Evolutionary conservation across 2,113 vertebrate genomes (phyloP), one percentile per base, ranked within the genome.

Genomic region (Dromaius novaehollandiae): DNA sequence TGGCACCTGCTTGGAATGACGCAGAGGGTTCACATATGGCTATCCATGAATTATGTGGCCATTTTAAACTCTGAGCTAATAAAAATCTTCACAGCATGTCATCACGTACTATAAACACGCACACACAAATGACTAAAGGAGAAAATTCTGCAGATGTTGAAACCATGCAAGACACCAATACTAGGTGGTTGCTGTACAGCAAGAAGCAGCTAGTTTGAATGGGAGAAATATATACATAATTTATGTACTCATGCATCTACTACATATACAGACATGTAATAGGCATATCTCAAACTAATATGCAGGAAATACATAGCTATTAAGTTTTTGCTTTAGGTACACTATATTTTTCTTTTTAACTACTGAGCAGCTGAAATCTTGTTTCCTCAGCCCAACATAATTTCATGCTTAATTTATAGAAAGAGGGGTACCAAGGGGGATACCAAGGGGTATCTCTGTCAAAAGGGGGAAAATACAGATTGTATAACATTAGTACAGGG

Each of bases 361-460:
- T 97, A 96, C 64, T 86, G 91, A 96, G 93, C 86, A 96, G 97
- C 94, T 97, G 97, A 98, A 98, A 95, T 96, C 89, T 95, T 91
- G 92, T 92, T 96, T 97, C 96, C 92, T 96, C 96, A 97, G 91
- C 56, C 94, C 97, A 94, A 76, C 8, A 17, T 95, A 95, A 97
- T 97, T 98, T 97, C 95, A 96, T 55, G 95, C 96, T 96, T 97
- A 97, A 97, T 98, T 98, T 97, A 96, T 89, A 95, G 95, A 95
- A 97, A 96, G 20, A 38, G 8, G 38, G 38, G 38, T 38, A 38
- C 38, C 38, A 38, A 38, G 38, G 38, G 38, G 38, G 38, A 38
- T 38, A 38, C 38, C 38, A 38, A 7, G 38, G 38, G 38, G 38
- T 38, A 38, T 38, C 38, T 38, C 92, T 92, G 86, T 95, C 94